Evolutionary conservation across 2,797 vertebrate genomes (phyloP).

Genomic region (Pangasius djambal): DNA sequence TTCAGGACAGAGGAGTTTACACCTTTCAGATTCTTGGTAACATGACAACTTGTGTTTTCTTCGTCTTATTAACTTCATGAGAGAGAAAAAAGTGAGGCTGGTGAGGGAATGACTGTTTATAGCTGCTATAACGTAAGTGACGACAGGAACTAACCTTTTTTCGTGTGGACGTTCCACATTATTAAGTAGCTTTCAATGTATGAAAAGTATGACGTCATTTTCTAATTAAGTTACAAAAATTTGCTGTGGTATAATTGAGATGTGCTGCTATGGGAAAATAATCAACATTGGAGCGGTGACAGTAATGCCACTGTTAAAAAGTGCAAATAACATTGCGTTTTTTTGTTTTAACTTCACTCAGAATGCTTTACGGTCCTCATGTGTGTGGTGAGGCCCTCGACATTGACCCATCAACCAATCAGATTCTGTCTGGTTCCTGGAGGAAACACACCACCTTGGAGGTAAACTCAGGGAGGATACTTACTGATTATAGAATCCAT

Average conservation of each 20-base stretch:
- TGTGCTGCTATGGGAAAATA: neutral
- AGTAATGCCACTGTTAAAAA: neutral
- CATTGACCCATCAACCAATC: constrained; percentile 27
- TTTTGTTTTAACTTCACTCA: constrained; percentile 3
- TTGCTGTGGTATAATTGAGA: neutral
- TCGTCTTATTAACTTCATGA: no score
- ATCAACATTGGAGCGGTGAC: neutral
- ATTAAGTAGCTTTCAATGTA: no score
- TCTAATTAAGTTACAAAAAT: neutral
- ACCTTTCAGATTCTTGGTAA: no score
- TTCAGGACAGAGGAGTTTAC: no score
- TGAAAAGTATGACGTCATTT: no score
- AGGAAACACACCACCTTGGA: constrained; percentile 63
- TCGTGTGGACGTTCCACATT: no score
- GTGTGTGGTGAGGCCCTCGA: constrained; percentile 67
- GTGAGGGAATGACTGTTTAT: no score
- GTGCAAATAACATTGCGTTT: neutral
- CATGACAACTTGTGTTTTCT: no score
- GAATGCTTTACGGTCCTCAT: constrained; percentile 66
- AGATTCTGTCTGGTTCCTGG: constrained; percentile 71
- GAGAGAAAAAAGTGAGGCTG: no score
- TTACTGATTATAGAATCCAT: neutral
- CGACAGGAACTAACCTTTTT: no score
- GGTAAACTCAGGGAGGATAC: constrained; percentile 53
- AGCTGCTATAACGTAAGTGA: no score